These are phyloP conservation scores for Pectinophora gossypiella DNA, from an alignment of 1,140 invertebrate genomes.

Conservation along the genomic window DNA sequence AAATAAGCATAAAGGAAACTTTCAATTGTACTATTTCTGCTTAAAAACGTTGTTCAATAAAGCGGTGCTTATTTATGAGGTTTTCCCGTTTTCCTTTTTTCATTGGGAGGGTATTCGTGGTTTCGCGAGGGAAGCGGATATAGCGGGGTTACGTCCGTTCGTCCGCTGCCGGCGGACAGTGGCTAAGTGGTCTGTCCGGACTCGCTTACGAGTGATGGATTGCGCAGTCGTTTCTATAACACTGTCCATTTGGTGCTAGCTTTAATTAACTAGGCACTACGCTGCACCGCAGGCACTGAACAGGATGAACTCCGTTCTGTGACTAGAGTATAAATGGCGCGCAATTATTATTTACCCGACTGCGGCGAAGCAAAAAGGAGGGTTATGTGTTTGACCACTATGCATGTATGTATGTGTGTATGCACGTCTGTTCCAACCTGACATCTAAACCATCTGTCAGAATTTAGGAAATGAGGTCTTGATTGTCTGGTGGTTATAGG, in stretches of 20 bases:
- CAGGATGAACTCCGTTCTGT: not conserved
- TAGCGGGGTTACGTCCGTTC: conserved; percentile 17
- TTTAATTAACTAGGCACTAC: conserved; percentile 16
- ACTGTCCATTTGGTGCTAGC: conserved; percentile 29
- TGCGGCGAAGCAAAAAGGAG: too few species aligned
- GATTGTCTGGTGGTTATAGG: too few species aligned
- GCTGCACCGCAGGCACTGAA: not conserved
- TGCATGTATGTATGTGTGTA: too few species aligned
- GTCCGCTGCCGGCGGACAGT: conserved; percentile 30
- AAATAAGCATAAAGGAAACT: not conserved
- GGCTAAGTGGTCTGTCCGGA: conserved; percentile 48
- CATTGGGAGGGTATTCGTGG: not conserved
- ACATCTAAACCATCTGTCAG: too few species aligned
- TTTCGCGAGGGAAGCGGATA: conserved; percentile 20
- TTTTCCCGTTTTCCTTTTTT: not conserved
- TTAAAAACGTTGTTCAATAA: not conserved
- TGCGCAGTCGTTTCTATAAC: conserved; percentile 33
- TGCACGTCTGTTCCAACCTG: too few species aligned
- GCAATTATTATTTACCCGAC: too few species aligned
- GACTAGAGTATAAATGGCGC: too few species aligned
- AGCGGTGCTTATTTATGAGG: not conserved
- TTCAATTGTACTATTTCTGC: not conserved
- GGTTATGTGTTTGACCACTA: too few species aligned
- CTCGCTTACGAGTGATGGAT: conserved; percentile 44
- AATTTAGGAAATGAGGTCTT: too few species aligned